Base-by-base conservation (phyloP, 1,140 invertebrate species). In the Drosophila truncata region DNA sequence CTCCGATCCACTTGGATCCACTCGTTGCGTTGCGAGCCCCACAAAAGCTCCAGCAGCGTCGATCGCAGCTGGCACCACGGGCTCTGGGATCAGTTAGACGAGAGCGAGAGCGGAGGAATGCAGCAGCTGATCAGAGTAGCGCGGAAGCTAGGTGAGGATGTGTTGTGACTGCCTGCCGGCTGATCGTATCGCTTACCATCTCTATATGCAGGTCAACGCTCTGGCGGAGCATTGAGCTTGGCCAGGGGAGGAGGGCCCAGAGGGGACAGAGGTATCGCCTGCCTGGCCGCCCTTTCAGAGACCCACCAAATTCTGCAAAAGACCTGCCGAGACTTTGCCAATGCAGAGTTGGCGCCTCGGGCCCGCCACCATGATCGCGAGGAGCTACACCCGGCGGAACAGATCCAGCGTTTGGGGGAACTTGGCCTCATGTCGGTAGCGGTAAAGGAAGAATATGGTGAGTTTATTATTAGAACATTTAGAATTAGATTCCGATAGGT, bases 301-400 rank as follows among this genome's bases (percentile, higher is more conserved):
- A 98, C 97, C 1, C 97, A 99, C 93, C 95, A 97, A 87, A 97
- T 99, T 96, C 93, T 99, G 1, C 95, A 97, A 67, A 97, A 98
- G 93, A 99, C 98, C n/a, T 98, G 97, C 92, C 94, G 96, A 62
- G 97, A 98, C 91, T 99, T 99, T 93, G 97, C 97, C 10, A 97
- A 99, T 84, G 95, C 95, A 41, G 98, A 99, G 93, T 91, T 99
- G 10, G 96, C 96, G 74, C 98, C 98, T 1, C 95, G 96, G 79
- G 98, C 98, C 4, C 95, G 94, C 2, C 95, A 97, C 93, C 94
- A 96, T 74, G 98, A 99, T 92, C 95, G 95, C 69, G 96, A 98
- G 67, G 96, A 98, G 92, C 92, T 95, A 18, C 98, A 95, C 93
- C 98, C 98, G 1, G 94, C 93, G 47, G 96, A 98, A 60, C 96